phyloP scores from a whole-genome alignment of 2,113 vertebrate species.

The Antechinus flavipes region DNA sequence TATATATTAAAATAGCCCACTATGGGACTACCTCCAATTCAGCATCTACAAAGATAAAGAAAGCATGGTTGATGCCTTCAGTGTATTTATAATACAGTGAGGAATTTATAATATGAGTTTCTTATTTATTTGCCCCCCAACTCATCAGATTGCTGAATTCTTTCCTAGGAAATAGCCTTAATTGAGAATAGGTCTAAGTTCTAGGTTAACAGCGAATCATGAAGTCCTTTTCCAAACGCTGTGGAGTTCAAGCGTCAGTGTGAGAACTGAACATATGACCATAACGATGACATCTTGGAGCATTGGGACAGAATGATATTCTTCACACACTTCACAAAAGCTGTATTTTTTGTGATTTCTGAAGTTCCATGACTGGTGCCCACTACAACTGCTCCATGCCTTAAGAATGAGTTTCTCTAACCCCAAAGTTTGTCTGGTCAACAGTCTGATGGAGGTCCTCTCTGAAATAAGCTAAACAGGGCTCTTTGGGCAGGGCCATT shows the following conservation, averaged over 20 bases:
- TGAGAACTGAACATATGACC: not conserved
- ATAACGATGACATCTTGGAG: not conserved
- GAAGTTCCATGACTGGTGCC: not conserved
- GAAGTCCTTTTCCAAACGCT: not conserved
- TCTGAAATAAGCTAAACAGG: not conserved
- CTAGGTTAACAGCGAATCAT: not conserved
- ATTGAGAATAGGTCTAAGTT: not conserved
- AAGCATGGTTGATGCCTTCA: fast-evolving
- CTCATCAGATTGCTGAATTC: not conserved
- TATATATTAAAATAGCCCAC: not conserved
- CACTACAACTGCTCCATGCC: not conserved
- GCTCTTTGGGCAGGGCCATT: not conserved
- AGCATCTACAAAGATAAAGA: not conserved
- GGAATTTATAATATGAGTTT: not conserved
- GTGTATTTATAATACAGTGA: not conserved
- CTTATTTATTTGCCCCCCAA: not conserved
- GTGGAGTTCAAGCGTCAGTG: not conserved
- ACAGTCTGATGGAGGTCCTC: not conserved
- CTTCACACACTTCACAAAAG: not conserved
- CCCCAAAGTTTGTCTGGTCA: not conserved
- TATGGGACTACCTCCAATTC: not conserved
- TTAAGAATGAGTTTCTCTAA: not conserved
- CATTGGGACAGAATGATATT: not conserved
- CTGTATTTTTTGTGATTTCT: not conserved
- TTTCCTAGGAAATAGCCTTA: not conserved